Evolutionary conservation across 2,888 invertebrate species (phyloP).

Genomic region (Homarus gammarus): DNA sequence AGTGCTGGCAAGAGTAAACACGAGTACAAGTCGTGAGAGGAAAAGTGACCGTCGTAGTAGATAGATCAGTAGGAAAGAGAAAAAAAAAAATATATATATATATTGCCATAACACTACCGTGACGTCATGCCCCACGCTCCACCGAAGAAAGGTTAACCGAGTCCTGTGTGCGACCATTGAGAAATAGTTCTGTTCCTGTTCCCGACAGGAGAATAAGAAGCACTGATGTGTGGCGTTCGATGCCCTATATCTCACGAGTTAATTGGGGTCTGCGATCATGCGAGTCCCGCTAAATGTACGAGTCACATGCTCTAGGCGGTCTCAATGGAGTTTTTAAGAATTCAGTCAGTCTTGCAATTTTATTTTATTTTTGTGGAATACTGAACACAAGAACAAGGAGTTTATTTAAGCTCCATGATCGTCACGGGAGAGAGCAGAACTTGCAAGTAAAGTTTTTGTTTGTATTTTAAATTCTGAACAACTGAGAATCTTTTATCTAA

Average conservation of each 20-base stretch:
- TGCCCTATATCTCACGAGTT: constrained; percentile 44
- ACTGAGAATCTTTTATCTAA: too few species aligned
- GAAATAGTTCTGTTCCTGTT: neutral
- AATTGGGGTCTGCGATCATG: constrained; percentile 48
- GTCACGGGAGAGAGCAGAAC: too few species aligned
- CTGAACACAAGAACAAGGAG: neutral
- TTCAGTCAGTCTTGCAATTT: neutral
- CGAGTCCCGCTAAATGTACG: constrained; percentile 5
- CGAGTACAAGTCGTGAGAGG: neutral
- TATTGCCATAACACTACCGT: neutral
- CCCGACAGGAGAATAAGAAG: constrained; percentile 5
- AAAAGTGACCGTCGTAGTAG: neutral
- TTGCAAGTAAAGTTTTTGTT: too few species aligned
- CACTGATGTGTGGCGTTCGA: constrained; percentile 31
- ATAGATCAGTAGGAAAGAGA: neutral
- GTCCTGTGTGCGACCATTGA: constrained; percentile 1
- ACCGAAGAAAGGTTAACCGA: constrained; percentile 23
- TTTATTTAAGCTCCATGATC: neutral
- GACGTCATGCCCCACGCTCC: constrained; percentile 17
- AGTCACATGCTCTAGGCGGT: constrained; percentile 35
- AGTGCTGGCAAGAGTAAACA: neutral
- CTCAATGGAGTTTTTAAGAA: constrained; percentile 15
- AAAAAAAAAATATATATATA: neutral
- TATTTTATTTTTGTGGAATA: neutral
- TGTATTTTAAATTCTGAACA: too few species aligned